Conservation (phyloP, 2,888 invertebrate genomes). For the Encarsia formosa region DNA sequence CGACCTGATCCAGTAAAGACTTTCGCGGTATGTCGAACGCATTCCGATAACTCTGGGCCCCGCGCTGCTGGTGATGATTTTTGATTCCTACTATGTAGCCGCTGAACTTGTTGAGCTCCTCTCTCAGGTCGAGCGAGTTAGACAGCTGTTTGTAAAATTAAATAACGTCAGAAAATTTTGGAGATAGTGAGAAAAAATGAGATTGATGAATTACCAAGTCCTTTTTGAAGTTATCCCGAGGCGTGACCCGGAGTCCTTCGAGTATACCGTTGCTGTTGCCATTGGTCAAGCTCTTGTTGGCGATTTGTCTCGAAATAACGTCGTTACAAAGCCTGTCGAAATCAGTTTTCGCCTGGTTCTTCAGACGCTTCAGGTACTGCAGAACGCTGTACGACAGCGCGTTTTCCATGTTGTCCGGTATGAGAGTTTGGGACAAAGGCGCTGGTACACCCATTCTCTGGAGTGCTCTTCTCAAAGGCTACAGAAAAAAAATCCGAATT, state of each 20-base stretch:
- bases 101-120: conserved; percentile 82
- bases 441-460: conserved; percentile 86
- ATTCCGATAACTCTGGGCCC: conserved; percentile 75
- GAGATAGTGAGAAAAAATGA: not conserved
- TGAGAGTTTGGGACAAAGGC: conserved; percentile 74
- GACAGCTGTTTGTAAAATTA: conserved; percentile 50
- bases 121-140: conserved; percentile 75
- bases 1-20: conserved; percentile 86
- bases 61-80: conserved; percentile 55
- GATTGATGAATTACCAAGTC: conserved; percentile 60
- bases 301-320: conserved; percentile 63
- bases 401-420: conserved; percentile 91
- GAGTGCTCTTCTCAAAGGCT: conserved; percentile 86
- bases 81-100: conserved; percentile 74
- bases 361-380: conserved; percentile 91
- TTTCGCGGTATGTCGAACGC: conserved; percentile 92
- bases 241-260: conserved; percentile 73
- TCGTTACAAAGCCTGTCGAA: conserved; percentile 83
- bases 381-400: conserved; percentile 88
- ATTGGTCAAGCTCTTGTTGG: conserved; percentile 43
- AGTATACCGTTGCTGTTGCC: conserved; percentile 55
- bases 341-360: conserved; percentile 88
- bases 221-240: conserved; percentile 69
- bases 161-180: not conserved
- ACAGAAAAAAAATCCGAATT: conserved; percentile 29